These are phyloP conservation scores for Ochotona princeps DNA, from an alignment of 2,113 vertebrate species.

Conservation along the genomic window DNA sequence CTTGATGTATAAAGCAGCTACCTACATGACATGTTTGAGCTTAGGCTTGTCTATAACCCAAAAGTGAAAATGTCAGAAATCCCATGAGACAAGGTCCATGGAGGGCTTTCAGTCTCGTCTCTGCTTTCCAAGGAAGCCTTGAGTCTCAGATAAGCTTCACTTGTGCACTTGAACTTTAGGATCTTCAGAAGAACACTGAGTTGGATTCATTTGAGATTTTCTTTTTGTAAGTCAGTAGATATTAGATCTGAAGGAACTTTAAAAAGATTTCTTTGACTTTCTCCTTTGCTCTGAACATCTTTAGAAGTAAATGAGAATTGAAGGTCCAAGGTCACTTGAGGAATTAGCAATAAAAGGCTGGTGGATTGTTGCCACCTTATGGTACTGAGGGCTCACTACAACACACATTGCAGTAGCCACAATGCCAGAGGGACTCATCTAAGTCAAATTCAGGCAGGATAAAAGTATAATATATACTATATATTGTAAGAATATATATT, in stretches of 20 bases:
- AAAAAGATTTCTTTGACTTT: constrained; percentile 29
- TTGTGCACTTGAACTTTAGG: neutral
- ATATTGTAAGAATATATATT: too few relatives aligned
- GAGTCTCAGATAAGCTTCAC: neutral
- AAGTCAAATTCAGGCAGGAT: neutral
- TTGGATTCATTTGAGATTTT: constrained; percentile 59
- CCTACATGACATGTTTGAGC: neutral
- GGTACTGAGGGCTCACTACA: constrained; percentile 35
- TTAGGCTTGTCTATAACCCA: neutral
- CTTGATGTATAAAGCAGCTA: neutral
- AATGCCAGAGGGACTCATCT: neutral
- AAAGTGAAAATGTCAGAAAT: constrained; percentile 36
- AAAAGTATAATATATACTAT: too few relatives aligned
- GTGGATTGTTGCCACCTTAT: constrained; percentile 45
- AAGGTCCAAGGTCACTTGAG: neutral
- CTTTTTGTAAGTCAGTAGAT: constrained; percentile 57
- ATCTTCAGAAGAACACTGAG: constrained; percentile 38
- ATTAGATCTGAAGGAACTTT: constrained; percentile 44
- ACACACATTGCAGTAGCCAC: neutral
- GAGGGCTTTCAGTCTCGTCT: neutral
- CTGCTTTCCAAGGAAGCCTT: neutral
- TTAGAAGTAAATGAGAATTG: constrained; percentile 19
- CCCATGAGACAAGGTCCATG: neutral
- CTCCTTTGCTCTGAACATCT: constrained; percentile 32
- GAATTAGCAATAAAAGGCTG: neutral